Base-by-base conservation (phyloP, 2,113 vertebrate species). In the Herpetotheres cachinnans region DNA sequence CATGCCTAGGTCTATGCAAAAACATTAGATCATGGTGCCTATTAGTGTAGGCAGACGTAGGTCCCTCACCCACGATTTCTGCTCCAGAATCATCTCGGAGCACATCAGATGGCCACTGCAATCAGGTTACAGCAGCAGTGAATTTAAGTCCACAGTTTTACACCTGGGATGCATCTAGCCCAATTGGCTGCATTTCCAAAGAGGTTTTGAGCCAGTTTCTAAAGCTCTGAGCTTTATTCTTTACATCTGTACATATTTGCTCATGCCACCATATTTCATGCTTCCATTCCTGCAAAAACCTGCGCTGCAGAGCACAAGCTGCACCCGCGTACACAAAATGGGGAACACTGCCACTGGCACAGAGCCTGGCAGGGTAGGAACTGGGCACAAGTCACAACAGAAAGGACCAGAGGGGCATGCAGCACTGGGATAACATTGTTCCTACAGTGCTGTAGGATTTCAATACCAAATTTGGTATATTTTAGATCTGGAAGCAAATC, bases 371-470 rank as follows among this genome's bases (percentile, higher is more conserved):
- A 69, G 61, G 56, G 65, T 86, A 82, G 44, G 36, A 52, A 49
- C 44, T 54, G 83, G 84, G 83, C 65, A 77, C 3, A 0, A 65
- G 71, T 65, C 70, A 27, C 62, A 38, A 38, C 73, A 78, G 72
- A 70, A 62, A 36, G 71, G 62, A 90, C 40, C 27, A 26, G 15
- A 2, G 90, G 73, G 66, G 49, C 2, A 3, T 90, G 92, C 62
- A 40, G 79, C 30, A 26, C 62, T 1, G 2, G 96, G 92, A 97
- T 96, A 97, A 95, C 82, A 73, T 80, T 94, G 89, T 94, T 94
- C 54, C 71, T 42, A 46, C 58, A 19, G 1, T 13, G 27, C 46
- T 38, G 58, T 6, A 88, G 50, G 70, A 69, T 70, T 95, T 91
- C 50, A 81, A 50, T 77, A 58, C 2, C 73, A 87, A 91, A 85